Evolutionary conservation across 2,797 vertebrate genomes (phyloP).

Genomic region (Prunella strophiata): DNA sequence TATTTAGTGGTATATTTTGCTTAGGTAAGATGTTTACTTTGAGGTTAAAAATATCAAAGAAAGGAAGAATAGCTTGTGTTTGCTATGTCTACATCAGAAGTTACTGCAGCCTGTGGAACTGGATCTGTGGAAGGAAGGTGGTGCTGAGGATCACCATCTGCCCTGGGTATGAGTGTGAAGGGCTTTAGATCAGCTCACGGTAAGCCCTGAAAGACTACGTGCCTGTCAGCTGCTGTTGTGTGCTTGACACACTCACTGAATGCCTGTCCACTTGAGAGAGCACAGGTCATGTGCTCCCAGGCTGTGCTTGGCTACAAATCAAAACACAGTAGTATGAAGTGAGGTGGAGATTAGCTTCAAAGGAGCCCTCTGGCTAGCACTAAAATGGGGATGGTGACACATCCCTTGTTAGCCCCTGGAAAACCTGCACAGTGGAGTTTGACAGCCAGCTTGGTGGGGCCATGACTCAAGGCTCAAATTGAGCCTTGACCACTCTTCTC

Average conservation of each 20-base stretch:
- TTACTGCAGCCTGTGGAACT: not conserved
- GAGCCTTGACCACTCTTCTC: not conserved
- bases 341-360: not conserved
- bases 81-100: not conserved
- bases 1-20: not conserved
- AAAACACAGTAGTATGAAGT: not conserved
- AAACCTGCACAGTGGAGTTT: not conserved
- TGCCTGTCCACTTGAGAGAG: not conserved
- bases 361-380: not conserved
- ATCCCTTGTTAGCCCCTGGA: not conserved
- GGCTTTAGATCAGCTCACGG: not conserved
- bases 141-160: not conserved
- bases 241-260: rapidly evolving
- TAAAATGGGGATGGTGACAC: not conserved
- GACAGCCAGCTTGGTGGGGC: not conserved
- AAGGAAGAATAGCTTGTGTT: not conserved
- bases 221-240: not conserved
- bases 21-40: not conserved
- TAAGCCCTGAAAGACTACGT: rapidly evolving
- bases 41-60: not conserved
- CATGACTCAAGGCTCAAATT: rapidly evolving
- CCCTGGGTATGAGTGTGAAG: not conserved
- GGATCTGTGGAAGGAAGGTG: not conserved
- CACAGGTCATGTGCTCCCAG: rapidly evolving
- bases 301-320: not conserved